Evolutionary conservation across 1,140 invertebrate genomes (phyloP).

Genomic region (Scaptodrosophila lebanonensis): DNA sequence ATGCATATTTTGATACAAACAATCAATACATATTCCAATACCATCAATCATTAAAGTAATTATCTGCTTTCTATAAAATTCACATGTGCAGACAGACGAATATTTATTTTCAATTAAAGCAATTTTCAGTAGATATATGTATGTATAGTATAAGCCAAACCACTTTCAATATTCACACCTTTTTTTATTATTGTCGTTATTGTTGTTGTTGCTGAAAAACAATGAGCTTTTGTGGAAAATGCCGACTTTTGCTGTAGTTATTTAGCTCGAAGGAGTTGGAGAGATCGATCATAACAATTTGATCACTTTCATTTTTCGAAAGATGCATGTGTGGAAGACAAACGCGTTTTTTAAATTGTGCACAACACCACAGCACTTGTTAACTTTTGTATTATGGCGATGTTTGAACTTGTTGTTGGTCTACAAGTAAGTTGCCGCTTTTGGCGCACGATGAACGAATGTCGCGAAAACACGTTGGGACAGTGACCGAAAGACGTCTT

Average conservation of each 20-base stretch:
- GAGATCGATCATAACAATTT: conserved; percentile 42
- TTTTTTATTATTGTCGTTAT: conserved; percentile 18
- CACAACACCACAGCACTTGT: conserved; percentile 18
- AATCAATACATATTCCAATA: conserved; percentile 9
- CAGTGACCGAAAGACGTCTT: no score
- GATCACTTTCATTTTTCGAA: conserved; percentile 61
- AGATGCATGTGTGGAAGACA: conserved; percentile 40
- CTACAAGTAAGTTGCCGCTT: conserved; percentile 24
- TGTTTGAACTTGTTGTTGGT: conserved; percentile 59
- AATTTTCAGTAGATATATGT: background rate
- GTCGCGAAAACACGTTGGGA: no score
- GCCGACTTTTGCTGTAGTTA: no score
- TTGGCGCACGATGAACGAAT: background rate
- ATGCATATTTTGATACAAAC: no score
- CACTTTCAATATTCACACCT: conserved; percentile 67
- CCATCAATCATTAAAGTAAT: conserved; percentile 22
- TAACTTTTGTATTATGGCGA: conserved; percentile 46
- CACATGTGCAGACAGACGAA: conserved; percentile 24
- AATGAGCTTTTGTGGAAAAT: background rate
- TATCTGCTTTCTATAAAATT: conserved; percentile 14
- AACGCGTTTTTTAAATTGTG: conserved; percentile 52
- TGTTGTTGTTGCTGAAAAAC: conserved; percentile 33
- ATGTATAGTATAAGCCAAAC: background rate
- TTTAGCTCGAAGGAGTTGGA: background rate
- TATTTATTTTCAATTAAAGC: conserved; percentile 13